Conservation (phyloP, 2,888 invertebrate species). For the Drosophila bunnanda region DNA sequence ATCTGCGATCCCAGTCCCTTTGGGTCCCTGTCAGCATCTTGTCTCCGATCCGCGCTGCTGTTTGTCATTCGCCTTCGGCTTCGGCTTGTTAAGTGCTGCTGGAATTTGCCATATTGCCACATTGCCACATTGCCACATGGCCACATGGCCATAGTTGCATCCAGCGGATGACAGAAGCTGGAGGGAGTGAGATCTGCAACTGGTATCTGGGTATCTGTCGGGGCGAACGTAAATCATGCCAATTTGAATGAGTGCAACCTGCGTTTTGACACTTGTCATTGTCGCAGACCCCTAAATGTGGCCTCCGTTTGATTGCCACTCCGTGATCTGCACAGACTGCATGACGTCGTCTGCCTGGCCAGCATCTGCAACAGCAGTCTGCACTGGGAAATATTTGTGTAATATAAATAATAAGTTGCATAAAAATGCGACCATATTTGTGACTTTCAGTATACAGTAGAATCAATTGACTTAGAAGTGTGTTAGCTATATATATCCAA, state of each 20-base stretch:
- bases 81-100: constrained; percentile 64
- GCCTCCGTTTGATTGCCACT: constrained; percentile 23
- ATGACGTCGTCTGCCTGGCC: constrained; percentile 51
- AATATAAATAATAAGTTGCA: background rate
- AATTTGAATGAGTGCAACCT: constrained; percentile 77
- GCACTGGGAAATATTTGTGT: constrained; percentile 8
- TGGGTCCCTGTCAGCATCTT: constrained; percentile 66
- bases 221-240: constrained; percentile 74
- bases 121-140: constrained; percentile 16
- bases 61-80: constrained; percentile 68
- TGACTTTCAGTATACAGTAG: background rate
- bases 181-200: background rate
- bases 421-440: background rate
- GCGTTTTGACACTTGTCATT: constrained; percentile 75
- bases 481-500: background rate
- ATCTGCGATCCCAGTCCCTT: constrained; percentile 14
- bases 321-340: constrained; percentile 58
- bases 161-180: constrained; percentile 47
- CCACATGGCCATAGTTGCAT: constrained; percentile 15
- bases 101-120: constrained; percentile 64
- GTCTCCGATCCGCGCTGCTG: constrained; percentile 62
- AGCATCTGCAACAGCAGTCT: constrained; percentile 2
- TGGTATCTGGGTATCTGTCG: constrained; percentile 24
- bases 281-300: constrained; percentile 37
- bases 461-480: background rate